Evolutionary conservation across 1,140 invertebrate species (phyloP).

Genomic region (Cydia pomonella): DNA sequence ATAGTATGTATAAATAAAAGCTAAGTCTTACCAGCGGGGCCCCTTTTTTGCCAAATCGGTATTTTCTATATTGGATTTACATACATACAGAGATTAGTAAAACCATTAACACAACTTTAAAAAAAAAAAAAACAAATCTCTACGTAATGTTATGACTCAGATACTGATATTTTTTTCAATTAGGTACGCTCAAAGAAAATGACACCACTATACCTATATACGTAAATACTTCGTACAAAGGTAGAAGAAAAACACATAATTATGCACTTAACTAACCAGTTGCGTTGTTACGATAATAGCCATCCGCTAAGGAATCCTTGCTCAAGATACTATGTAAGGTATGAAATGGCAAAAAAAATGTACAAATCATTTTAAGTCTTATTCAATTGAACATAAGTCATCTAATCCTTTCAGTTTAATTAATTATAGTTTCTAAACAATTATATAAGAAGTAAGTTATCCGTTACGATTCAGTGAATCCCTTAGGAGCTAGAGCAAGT

Average conservation of each 20-base stretch:
- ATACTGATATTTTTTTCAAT: too few species aligned
- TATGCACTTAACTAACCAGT: background rate
- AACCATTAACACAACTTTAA: too few species aligned
- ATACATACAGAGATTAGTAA: too few species aligned
- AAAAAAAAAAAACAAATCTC: too few species aligned
- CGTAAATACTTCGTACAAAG: background rate
- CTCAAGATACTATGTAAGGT: slow-evolving; percentile 8
- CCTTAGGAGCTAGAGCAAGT: background rate
- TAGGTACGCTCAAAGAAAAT: too few species aligned
- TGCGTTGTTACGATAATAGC: slow-evolving; percentile 12
- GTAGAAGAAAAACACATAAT: slow-evolving; percentile 10
- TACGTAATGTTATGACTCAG: too few species aligned
- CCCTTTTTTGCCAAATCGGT: too few species aligned
- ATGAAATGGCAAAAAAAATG: background rate
- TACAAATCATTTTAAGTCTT: background rate
- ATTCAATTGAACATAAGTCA: background rate
- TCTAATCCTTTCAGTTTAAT: background rate
- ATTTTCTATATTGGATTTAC: too few species aligned
- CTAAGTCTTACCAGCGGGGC: too few species aligned
- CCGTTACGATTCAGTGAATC: background rate
- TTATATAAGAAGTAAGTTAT: slow-evolving; percentile 2
- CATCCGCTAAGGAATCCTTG: slow-evolving; percentile 1
- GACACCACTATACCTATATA: background rate
- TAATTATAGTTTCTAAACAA: background rate
- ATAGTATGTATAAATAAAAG: too few species aligned